phyloP scores from a whole-genome alignment of 2,113 vertebrate genomes.

The Lycocorax pyrrhopterus region DNA sequence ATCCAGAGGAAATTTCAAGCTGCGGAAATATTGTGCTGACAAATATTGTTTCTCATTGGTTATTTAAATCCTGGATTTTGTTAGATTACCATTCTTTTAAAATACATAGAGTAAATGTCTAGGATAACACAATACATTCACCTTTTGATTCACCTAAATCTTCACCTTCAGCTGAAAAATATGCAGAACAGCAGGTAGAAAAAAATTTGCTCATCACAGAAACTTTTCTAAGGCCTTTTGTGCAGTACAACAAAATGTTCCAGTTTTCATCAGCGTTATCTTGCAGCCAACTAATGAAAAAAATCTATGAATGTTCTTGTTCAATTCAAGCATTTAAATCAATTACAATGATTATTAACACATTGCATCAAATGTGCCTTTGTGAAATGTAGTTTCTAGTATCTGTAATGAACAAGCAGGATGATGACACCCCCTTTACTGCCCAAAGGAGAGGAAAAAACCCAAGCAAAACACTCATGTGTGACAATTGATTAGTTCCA shows the following conservation, averaged over 20 bases:
- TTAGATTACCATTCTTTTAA: neutral
- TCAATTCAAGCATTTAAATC: conserved; percentile 3
- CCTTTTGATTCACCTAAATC: neutral
- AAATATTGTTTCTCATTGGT: neutral
- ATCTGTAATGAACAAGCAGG: neutral
- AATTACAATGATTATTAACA: neutral
- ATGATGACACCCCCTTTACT: neutral
- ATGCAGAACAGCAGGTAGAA: neutral
- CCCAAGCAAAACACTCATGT: neutral
- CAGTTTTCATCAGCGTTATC: neutral
- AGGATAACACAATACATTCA: neutral
- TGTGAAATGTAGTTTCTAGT: neutral
- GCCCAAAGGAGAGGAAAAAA: neutral
- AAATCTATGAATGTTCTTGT: neutral
- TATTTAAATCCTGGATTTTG: neutral
- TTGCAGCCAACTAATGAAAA: neutral
- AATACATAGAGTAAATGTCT: neutral
- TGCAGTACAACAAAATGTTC: neutral
- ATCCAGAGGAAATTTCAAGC: neutral
- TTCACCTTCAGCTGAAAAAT: neutral
- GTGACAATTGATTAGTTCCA: neutral
- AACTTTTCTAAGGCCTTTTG: neutral
- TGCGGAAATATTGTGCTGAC: neutral
- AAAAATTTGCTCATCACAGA: neutral
- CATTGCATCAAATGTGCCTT: neutral